These are phyloP conservation scores for Hemithea aestivaria DNA, from an alignment of 2,888 invertebrate genomes.

Conservation along the genomic window DNA sequence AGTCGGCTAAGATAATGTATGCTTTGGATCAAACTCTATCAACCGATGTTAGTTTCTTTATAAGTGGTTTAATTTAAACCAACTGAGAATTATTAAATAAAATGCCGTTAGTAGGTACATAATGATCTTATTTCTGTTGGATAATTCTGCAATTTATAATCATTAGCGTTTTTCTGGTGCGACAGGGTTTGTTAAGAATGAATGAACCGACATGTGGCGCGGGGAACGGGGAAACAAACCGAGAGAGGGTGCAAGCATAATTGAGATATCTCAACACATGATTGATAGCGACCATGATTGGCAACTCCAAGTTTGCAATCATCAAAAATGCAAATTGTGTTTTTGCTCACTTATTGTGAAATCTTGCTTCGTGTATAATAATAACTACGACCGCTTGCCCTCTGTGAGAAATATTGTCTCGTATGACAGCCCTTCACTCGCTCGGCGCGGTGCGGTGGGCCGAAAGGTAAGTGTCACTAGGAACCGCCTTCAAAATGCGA, in stretches of 20 bases:
- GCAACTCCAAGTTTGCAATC: constrained; percentile 49
- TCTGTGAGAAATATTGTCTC: constrained; percentile 63
- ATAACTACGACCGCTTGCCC: constrained; percentile 57
- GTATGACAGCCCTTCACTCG: constrained; percentile 73
- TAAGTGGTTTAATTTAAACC: constrained; percentile 27
- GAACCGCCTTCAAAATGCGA: constrained; percentile 51
- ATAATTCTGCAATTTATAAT: constrained; percentile 73
- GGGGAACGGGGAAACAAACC: constrained; percentile 18
- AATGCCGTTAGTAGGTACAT: constrained; percentile 44
- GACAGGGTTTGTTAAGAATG: constrained; percentile 39
- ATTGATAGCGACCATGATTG: constrained; percentile 70
- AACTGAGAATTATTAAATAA: constrained; percentile 40
- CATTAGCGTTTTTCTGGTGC: constrained; percentile 62
- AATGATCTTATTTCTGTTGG: constrained; percentile 39
- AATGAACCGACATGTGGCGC: constrained; percentile 24
- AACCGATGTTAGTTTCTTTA: constrained; percentile 1
- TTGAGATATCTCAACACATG: constrained; percentile 71
- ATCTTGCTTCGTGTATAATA: constrained; percentile 51
- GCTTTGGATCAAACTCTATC: too few relatives aligned
- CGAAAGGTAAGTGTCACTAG: constrained; percentile 49
- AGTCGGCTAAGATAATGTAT: too few relatives aligned
- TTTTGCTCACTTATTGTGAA: constrained; percentile 44
- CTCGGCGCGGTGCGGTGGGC: constrained; percentile 35
- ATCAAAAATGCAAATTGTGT: constrained; percentile 61
- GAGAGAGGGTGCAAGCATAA: constrained; percentile 59